Evolutionary conservation across 1,140 invertebrate species (phyloP).

Genomic region (Medauroidea extradentata): DNA sequence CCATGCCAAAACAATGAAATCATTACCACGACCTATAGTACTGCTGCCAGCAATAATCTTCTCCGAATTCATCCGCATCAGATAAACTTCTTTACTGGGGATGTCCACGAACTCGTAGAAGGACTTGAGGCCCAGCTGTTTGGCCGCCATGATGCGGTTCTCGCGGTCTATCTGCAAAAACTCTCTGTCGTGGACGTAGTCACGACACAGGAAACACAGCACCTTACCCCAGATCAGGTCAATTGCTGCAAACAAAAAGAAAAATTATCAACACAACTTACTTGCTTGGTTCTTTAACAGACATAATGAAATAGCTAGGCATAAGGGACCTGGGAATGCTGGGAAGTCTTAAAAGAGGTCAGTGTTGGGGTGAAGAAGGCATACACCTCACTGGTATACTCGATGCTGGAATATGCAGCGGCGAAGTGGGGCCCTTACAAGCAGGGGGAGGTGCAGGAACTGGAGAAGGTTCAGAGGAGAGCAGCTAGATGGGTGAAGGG

Average conservation of each 20-base stretch:
- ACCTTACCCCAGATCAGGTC: conserved; percentile 86
- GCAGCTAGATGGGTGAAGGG: too few relatives aligned
- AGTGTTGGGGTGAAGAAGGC: too few relatives aligned
- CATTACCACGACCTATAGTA: conserved; percentile 59
- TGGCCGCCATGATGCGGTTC: conserved; percentile 53
- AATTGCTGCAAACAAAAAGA: conserved; percentile 51
- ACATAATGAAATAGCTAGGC: neutral
- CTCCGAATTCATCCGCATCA: conserved; percentile 66
- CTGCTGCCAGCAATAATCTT: conserved; percentile 75
- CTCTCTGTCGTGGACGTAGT: conserved; percentile 84
- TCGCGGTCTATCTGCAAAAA: conserved; percentile 58
- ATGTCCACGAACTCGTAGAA: conserved; percentile 77
- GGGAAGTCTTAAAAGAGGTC: too few relatives aligned
- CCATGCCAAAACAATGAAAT: neutral
- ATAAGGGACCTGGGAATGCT: too few relatives aligned
- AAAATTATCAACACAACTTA: conserved; percentile 3
- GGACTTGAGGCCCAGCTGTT: conserved; percentile 61
- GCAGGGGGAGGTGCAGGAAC: too few relatives aligned
- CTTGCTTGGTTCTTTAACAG: neutral
- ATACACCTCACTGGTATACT: too few relatives aligned
- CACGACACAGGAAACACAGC: conserved; percentile 86
- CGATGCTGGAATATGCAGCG: too few relatives aligned
- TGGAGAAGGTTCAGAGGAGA: too few relatives aligned
- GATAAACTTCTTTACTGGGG: conserved; percentile 64
- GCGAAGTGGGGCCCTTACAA: too few relatives aligned